Conservation (phyloP, 2,888 invertebrate species). For the Emesis russula region DNA sequence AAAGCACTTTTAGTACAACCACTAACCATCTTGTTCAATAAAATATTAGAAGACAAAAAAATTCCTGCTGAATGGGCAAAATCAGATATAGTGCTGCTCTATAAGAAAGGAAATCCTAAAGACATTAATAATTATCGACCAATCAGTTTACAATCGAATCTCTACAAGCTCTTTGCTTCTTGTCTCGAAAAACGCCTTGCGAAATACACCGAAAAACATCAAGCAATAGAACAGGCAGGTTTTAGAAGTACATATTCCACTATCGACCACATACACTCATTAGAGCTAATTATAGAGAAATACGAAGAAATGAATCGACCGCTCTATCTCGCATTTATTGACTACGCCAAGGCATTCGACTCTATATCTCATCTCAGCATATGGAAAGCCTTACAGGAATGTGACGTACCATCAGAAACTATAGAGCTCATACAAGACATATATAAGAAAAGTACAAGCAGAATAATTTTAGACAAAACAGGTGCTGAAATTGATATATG, state of each 20-base stretch:
- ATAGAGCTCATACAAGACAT: constrained; percentile 48
- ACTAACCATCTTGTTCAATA: neutral
- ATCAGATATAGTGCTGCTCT: neutral
- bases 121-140: no score
- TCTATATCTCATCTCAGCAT: no score
- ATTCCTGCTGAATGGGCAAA: neutral
- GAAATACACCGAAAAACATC: neutral
- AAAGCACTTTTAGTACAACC: neutral
- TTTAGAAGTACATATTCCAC: neutral
- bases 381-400: constrained; percentile 48
- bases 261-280: no score
- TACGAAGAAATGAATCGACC: no score
- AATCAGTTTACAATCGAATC: neutral
- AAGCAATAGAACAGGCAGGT: neutral
- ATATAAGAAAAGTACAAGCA: constrained; percentile 32
- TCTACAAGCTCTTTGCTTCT: neutral
- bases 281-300: no score
- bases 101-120: neutral
- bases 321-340: no score
- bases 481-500: constrained; percentile 50
- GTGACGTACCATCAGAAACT: constrained; percentile 46
- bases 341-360: no score
- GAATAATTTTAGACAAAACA: constrained; percentile 36
- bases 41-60: neutral
- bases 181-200: neutral